Evolutionary conservation across 2,113 vertebrate species (phyloP), one percentile per base, ranked within the genome.

Genomic region (Galbula dea): DNA sequence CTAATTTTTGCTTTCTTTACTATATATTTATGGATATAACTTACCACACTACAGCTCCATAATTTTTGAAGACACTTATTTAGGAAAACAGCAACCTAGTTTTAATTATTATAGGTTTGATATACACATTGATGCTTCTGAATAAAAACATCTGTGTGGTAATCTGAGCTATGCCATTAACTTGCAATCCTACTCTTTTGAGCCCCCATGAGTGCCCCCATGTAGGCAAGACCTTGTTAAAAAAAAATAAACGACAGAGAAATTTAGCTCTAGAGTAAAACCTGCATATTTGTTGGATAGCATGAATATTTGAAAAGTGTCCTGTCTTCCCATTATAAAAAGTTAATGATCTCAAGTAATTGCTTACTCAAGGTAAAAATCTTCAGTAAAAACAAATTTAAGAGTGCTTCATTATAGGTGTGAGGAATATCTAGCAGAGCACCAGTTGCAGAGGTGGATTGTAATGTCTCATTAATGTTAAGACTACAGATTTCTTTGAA

Each of bases 291-390:
- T 83, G 51, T n/a, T 88, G 68, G 22, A 46, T 18, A 67, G 15
- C 10, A 92, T 71, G 65, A 92, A 92, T 90, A 90, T 77, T 88
- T 90, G 58, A 93, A 90, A 92, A 90, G 61, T 34, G 26, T 19
- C 46, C 51, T 73, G 34, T 69, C 63, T 86, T 93, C 59, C 54
- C 80, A 77, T 94, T 55, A 95, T 81, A 77, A 90, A 92, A 96
- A 80, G 34, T 92, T 96, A 86, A 95, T 43, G 34, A 55, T 24
- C 43, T 68, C 41, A 63, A 92, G 68, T 86, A 95, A 88, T 59
- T 88, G 86, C 88, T 90, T 94, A 94, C 72, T 91, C 55, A 71
- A 75, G 52, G 68, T 83, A 93, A 95, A 96, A 93, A 52, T 29
- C 30, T 88, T 83, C 15, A 75, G 51, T 30, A 83, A 86, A 94